Evolutionary conservation across 1,140 invertebrate genomes (phyloP).

Genomic region (Drosophila busckii): DNA sequence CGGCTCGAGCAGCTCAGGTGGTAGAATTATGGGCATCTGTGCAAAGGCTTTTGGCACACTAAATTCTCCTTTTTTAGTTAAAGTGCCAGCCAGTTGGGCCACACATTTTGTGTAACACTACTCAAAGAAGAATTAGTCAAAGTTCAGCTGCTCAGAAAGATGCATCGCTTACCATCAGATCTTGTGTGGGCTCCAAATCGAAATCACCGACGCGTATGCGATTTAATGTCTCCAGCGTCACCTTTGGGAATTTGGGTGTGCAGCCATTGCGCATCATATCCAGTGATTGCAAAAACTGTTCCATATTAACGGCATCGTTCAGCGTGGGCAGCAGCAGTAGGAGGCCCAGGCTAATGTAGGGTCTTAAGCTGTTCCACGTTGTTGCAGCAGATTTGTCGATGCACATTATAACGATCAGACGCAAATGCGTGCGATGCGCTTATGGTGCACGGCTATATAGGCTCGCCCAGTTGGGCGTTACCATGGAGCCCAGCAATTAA

Average conservation of each 20-base stretch:
- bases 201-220: constrained; percentile 56
- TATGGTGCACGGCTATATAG: constrained; percentile 32
- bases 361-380: neutral
- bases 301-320: constrained; percentile 51
- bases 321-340: constrained; percentile 20
- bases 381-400: neutral
- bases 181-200: constrained; percentile 32
- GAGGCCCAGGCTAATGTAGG: constrained; percentile 17
- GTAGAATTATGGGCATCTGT: constrained; percentile 66
- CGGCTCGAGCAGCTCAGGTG: constrained; percentile 43
- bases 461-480: constrained; percentile 5
- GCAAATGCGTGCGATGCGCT: constrained; percentile 8
- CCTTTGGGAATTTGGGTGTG: constrained; percentile 57
- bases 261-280: constrained; percentile 74
- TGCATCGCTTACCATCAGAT: constrained; percentile 42
- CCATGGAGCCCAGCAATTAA: constrained; percentile 23
- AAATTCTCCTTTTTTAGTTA: constrained; percentile 72
- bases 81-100: constrained; percentile 65
- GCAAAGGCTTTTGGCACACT: constrained; percentile 60
- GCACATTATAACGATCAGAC: constrained; percentile 16
- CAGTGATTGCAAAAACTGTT: constrained; percentile 64
- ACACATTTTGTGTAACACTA: constrained; percentile 72
- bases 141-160: neutral
- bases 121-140: neutral
- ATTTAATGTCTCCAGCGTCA: constrained; percentile 45